Conservation (phyloP, 2,888 invertebrate genomes). For the Salticus scenicus region DNA sequence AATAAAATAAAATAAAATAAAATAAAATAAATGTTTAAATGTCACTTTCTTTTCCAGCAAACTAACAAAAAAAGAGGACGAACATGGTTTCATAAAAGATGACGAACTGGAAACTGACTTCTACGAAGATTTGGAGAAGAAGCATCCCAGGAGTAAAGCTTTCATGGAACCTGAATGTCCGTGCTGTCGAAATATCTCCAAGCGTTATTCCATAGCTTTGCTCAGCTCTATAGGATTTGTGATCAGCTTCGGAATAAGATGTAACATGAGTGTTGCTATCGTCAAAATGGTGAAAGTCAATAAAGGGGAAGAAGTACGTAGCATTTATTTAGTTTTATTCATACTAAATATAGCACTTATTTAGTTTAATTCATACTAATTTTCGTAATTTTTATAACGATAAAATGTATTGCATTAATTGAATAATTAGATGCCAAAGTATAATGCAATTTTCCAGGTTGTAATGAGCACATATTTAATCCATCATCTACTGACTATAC, state of each 20-base stretch:
- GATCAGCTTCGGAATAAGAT: slow-evolving; percentile 97
- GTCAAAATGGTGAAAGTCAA: slow-evolving; percentile 81
- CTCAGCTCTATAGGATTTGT: slow-evolving; percentile 81
- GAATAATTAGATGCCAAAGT: too few relatives aligned
- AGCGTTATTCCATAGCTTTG: slow-evolving; percentile 83
- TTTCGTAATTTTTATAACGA: too few relatives aligned
- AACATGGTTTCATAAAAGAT: slow-evolving; percentile 75
- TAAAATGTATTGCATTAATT: too few relatives aligned
- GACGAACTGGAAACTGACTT: slow-evolving; percentile 70
- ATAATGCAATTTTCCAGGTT: too few relatives aligned
- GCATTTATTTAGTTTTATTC: too few relatives aligned
- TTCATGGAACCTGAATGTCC: slow-evolving; percentile 84
- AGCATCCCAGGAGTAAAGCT: slow-evolving; percentile 36
- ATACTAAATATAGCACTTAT: too few relatives aligned
- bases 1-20: too few relatives aligned
- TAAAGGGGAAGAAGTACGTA: slow-evolving; percentile 71
- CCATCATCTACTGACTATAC: too few relatives aligned
- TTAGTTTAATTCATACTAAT: too few relatives aligned
- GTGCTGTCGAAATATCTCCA: slow-evolving; percentile 81
- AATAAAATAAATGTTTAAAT: too few relatives aligned
- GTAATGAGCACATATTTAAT: too few relatives aligned
- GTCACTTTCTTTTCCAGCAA: too few relatives aligned
- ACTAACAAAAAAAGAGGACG: slow-evolving; percentile 74
- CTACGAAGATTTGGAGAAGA: slow-evolving; percentile 45
- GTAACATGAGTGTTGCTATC: slow-evolving; percentile 99